Conservation (phyloP, 2,888 invertebrate genomes). For the Drosophila merina region DNA sequence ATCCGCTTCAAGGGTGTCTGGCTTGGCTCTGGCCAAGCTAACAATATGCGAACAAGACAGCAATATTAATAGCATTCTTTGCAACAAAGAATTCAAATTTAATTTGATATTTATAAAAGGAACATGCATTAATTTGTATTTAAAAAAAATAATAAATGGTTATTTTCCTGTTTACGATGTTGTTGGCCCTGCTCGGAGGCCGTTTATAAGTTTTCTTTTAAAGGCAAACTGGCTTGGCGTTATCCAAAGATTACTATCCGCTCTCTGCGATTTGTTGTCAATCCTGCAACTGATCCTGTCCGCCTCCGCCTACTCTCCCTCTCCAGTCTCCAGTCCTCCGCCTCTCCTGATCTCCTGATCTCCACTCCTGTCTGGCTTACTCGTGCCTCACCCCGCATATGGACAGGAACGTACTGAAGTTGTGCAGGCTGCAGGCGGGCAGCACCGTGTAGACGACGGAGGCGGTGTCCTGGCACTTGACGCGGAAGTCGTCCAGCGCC, state of each 20-base stretch:
- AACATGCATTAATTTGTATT: conserved; percentile 1
- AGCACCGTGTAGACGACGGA: conserved; percentile 89
- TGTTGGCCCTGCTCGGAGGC: background rate
- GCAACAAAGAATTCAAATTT: conserved; percentile 2
- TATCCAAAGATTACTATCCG: conserved; percentile 28
- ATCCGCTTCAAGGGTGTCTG: too few species aligned
- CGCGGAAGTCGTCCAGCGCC: conserved; percentile 83
- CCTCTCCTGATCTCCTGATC: too few species aligned
- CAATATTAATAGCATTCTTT: background rate
- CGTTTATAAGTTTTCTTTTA: background rate
- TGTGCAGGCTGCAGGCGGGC: conserved; percentile 92
- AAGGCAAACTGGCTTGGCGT: conserved; percentile 15
- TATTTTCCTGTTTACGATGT: background rate
- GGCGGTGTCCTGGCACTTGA: conserved; percentile 85
- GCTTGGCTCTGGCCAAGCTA: too few species aligned
- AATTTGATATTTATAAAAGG: conserved; percentile 3
- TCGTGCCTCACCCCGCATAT: conserved; percentile 92
- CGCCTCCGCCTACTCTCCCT: background rate
- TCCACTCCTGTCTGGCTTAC: conserved; percentile 70
- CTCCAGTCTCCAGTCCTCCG: background rate
- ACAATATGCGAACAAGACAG: background rate
- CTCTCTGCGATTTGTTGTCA: conserved; percentile 7
- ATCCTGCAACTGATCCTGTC: conserved; percentile 37
- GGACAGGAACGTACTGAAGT: conserved; percentile 92
- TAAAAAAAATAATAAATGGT: conserved; percentile 2